phyloP scores from a whole-genome alignment of 1,140 invertebrate genomes.

The Diuraphis noxia region DNA sequence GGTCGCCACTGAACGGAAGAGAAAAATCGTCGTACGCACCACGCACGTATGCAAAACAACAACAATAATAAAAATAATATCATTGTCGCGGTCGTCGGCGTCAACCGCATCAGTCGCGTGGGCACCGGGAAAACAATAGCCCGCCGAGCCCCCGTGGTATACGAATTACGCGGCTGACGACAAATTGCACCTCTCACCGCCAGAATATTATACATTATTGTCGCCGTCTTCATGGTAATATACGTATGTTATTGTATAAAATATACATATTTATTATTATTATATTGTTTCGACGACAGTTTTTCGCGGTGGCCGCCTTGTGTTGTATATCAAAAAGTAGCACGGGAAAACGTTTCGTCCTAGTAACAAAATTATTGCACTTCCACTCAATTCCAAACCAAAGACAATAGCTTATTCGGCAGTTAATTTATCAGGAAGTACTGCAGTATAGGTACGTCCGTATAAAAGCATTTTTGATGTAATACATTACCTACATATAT shows the following conservation, averaged over 20 bases:
- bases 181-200: neutral
- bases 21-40: neutral
- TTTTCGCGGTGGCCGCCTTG: neutral
- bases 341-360: neutral
- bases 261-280: neutral
- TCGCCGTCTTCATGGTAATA: neutral
- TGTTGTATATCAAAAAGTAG: neutral
- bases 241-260: neutral
- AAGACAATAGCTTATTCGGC: neutral
- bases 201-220: neutral
- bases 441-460: too few species aligned
- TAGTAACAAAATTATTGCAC: neutral
- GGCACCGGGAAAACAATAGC: conserved; percentile 12
- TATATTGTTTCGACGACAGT: neutral
- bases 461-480: neutral
- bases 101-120: neutral
- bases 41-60: neutral
- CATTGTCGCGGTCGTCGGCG: neutral
- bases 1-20: neutral
- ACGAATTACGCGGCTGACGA: neutral
- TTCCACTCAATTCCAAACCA: neutral
- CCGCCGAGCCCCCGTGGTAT: neutral
- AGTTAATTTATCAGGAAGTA: neutral
- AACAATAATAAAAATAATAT: neutral
- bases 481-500: neutral